Conservation (phyloP, 2,888 invertebrate genomes). For the Noctua janthe region DNA sequence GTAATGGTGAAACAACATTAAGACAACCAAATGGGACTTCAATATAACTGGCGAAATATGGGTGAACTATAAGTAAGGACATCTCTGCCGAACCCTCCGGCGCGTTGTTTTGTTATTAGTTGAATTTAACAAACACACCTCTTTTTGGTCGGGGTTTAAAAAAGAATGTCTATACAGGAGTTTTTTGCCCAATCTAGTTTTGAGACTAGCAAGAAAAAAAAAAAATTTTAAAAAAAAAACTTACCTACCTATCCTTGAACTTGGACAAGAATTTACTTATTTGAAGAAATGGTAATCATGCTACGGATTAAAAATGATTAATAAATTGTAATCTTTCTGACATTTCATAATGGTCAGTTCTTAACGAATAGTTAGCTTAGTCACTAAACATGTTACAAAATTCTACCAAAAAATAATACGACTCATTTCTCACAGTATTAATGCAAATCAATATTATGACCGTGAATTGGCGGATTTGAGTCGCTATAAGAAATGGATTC, state of each 20-base stretch:
- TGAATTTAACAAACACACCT: too few relatives aligned
- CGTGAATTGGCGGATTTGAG: constrained; percentile 66
- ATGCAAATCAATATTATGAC: constrained; percentile 60
- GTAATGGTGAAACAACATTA: too few relatives aligned
- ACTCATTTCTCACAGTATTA: constrained; percentile 26
- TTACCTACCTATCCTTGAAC: background rate
- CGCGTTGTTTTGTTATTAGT: too few relatives aligned
- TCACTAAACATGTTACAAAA: background rate
- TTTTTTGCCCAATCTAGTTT: too few relatives aligned
- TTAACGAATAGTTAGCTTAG: background rate
- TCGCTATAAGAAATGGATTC: constrained; percentile 52
- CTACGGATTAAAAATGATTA: background rate
- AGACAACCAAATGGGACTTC: too few relatives aligned
- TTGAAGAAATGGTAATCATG: background rate
- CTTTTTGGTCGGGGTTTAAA: too few relatives aligned
- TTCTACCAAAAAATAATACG: constrained; percentile 2
- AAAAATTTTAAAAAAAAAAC: too few relatives aligned
- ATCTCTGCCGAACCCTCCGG: too few relatives aligned
- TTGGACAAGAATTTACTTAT: background rate
- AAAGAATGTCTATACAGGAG: too few relatives aligned
- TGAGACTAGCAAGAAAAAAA: too few relatives aligned
- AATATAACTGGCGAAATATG: too few relatives aligned
- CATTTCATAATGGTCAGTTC: background rate
- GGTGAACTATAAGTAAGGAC: too few relatives aligned
- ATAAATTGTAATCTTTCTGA: background rate